A percentile compares a stretch with the other conserved stretches of the same genome.
These are phyloP conservation scores for Phyllotreta striolata DNA, from an alignment of 2,888 invertebrate species.

Conservation along the genomic window DNA sequence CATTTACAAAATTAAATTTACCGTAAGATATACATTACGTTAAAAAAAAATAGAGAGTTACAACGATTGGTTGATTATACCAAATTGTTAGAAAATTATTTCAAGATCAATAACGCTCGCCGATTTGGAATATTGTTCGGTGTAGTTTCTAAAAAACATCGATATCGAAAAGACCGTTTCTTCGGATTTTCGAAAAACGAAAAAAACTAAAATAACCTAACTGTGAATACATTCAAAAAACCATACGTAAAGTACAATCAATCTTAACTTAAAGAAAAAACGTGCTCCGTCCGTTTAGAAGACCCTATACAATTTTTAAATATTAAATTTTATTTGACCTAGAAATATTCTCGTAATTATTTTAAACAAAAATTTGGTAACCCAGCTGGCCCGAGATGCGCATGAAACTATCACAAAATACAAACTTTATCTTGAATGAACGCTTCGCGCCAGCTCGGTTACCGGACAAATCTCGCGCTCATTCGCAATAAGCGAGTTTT, in stretches of 20 bases:
- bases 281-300: background rate
- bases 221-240: too few species aligned
- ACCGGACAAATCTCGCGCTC: background rate
- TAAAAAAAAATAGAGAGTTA: conserved; percentile 29
- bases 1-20: conserved; percentile 33
- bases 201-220: too few species aligned
- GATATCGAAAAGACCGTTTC: too few species aligned
- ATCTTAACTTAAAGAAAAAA: too few species aligned
- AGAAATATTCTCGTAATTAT: conserved; percentile 20
- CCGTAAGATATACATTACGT: too few species aligned
- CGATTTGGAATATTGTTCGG: conserved; percentile 1
- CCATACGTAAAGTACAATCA: too few species aligned
- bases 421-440: conserved; percentile 20
- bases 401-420: conserved; percentile 27
- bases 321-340: conserved; percentile 17
- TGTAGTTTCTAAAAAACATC: background rate
- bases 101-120: conserved; percentile 25
- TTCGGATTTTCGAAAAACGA: too few species aligned
- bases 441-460: conserved; percentile 14
- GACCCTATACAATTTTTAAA: conserved; percentile 3
- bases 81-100: conserved; percentile 28
- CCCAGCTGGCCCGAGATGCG: conserved; percentile 18
- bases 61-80: conserved; percentile 23
- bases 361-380: conserved; percentile 4
- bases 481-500: too few species aligned